Conservation (phyloP, 1,140 invertebrate genomes). For the Agraylea sexmaculata region DNA sequence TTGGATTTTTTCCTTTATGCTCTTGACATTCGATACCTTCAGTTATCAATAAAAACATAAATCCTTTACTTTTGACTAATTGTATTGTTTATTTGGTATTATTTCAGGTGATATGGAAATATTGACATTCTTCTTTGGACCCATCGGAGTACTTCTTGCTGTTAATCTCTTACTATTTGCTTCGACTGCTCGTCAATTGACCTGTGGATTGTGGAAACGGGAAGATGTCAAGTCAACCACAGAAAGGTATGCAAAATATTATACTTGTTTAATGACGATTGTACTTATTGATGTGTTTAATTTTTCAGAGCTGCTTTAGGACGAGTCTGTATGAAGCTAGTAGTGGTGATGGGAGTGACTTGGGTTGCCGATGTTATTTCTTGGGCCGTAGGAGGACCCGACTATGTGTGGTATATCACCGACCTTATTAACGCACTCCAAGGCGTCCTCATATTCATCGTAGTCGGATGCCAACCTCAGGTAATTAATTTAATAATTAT, state of each 20-base stretch:
- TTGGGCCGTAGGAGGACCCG: slow-evolving; percentile 57
- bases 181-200: slow-evolving; percentile 69
- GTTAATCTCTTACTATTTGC: slow-evolving; percentile 67
- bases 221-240: slow-evolving; percentile 78
- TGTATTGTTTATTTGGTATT: too few relatives aligned
- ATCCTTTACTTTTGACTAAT: too few relatives aligned
- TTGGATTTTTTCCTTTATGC: too few relatives aligned
- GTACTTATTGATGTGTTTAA: slow-evolving; percentile 2
- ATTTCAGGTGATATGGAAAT: slow-evolving; percentile 60
- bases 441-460: slow-evolving; percentile 80
- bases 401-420: slow-evolving; percentile 66
- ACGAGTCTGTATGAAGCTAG: slow-evolving; percentile 68
- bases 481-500: slow-evolving; percentile 26
- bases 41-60: too few relatives aligned
- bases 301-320: slow-evolving; percentile 58
- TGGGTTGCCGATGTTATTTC: slow-evolving; percentile 75
- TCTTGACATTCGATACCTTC: too few relatives aligned
- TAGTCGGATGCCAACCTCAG: slow-evolving; percentile 79
- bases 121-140: slow-evolving; percentile 70
- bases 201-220: slow-evolving; percentile 75
- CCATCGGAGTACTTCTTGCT: slow-evolving; percentile 60
- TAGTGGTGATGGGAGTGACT: slow-evolving; percentile 76
- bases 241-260: slow-evolving; percentile 48
- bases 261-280: too few relatives aligned
- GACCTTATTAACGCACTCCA: slow-evolving; percentile 75